Percentiles rank a stretch among this genome's conserved stretches.
Evolutionary conservation across 2,113 vertebrate species (phyloP).

Genomic region (Dicentrarchus labrax): DNA sequence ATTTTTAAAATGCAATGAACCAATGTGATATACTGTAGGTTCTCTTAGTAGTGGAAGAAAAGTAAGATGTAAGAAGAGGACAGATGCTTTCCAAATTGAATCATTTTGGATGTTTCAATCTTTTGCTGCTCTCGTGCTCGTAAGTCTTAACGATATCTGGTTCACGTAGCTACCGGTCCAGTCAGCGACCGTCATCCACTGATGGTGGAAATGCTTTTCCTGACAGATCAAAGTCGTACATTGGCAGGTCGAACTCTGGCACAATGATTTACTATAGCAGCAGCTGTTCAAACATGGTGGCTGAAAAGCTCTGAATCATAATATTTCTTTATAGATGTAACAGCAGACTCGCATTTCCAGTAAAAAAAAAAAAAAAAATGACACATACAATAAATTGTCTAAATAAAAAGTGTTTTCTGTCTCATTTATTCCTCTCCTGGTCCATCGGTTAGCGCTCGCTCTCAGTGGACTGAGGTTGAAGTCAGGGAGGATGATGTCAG

Average conservation of each 20-base stretch:
- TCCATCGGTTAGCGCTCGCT: background rate
- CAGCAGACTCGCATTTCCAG: background rate
- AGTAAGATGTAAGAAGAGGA: background rate
- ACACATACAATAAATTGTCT: background rate
- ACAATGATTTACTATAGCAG: background rate
- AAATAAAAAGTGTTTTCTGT: background rate
- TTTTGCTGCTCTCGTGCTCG: background rate
- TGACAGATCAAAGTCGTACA: background rate
- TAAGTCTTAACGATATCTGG: background rate
- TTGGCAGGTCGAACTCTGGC: background rate
- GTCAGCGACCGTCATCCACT: background rate
- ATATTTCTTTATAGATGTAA: background rate
- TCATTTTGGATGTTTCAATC: background rate
- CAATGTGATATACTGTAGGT: background rate
- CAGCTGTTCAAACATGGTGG: background rate
- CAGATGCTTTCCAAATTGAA: background rate
- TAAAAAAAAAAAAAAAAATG: background rate
- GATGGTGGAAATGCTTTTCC: background rate
- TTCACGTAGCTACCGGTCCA: background rate
- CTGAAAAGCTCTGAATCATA: background rate
- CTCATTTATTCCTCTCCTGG: background rate
- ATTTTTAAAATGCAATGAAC: background rate
- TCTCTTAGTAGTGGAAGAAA: background rate
- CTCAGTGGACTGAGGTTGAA: background rate
- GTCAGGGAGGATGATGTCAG: background rate